Evolutionary conservation across 2,888 invertebrate genomes (phyloP).

Genomic region (Perizoma affinitatum): DNA sequence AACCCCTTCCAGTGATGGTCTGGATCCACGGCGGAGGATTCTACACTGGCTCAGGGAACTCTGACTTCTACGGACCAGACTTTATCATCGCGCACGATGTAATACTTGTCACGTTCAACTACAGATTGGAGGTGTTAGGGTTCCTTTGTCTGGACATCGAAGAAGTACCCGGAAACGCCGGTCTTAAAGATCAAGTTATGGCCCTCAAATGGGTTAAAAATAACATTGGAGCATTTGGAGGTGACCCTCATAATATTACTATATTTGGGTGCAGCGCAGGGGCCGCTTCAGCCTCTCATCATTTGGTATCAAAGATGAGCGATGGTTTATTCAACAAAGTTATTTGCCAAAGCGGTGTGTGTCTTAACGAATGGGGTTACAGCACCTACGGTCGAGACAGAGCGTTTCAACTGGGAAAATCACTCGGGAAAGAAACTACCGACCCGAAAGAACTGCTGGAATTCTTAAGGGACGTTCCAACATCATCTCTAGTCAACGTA

Average conservation of each 20-base stretch:
- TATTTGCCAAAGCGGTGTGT: slow-evolving; percentile 79
- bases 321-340: slow-evolving; percentile 73
- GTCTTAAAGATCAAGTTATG: slow-evolving; percentile 78
- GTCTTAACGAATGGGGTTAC: slow-evolving; percentile 74
- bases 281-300: slow-evolving; percentile 65
- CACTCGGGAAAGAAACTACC: slow-evolving; percentile 69
- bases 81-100: slow-evolving; percentile 73
- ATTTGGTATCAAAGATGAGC: slow-evolving; percentile 74
- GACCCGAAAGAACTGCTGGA: slow-evolving; percentile 63
- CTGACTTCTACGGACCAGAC: slow-evolving; percentile 77
- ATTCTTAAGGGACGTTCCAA: slow-evolving; percentile 62
- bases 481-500: slow-evolving; percentile 61
- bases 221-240: slow-evolving; percentile 72
- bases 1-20: slow-evolving; percentile 69
- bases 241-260: slow-evolving; percentile 70
- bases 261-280: slow-evolving; percentile 81
- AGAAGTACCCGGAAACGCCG: slow-evolving; percentile 78
- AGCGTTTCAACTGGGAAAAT: slow-evolving; percentile 73
- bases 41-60: slow-evolving; percentile 78
- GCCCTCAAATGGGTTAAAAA: slow-evolving; percentile 77
- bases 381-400: slow-evolving; percentile 63
- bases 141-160: slow-evolving; percentile 75
- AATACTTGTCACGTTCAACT: slow-evolving; percentile 76
- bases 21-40: slow-evolving; percentile 82
- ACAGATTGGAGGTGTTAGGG: slow-evolving; percentile 77